Evolutionary conservation across 2,888 invertebrate genomes (phyloP).

Genomic region (Acleris holmiana): DNA sequence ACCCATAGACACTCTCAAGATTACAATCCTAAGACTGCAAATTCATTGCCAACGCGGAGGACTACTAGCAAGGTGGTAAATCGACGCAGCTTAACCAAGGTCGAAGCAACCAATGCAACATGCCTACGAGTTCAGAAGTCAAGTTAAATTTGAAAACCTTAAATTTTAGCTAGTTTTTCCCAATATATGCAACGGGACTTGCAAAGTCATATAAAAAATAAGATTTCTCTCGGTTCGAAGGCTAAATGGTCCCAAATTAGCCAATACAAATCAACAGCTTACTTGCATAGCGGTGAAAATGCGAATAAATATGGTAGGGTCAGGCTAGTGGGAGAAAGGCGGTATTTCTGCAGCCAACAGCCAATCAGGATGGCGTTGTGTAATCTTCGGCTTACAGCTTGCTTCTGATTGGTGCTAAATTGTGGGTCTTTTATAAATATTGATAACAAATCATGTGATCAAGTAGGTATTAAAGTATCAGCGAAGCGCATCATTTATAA

Average conservation of each 20-base stretch:
- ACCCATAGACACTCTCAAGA: too few relatives aligned
- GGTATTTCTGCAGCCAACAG: constrained; percentile 12
- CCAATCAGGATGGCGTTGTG: constrained; percentile 15
- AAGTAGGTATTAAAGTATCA: not conserved
- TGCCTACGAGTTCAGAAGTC: too few relatives aligned
- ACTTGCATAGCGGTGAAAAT: not conserved
- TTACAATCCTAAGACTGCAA: too few relatives aligned
- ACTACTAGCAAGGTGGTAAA: too few relatives aligned
- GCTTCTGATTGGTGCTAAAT: constrained; percentile 21
- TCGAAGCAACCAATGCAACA: too few relatives aligned
- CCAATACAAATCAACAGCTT: not conserved
- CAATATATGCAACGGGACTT: too few relatives aligned
- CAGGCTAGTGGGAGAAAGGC: constrained; percentile 35
- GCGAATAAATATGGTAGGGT: not conserved
- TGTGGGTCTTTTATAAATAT: not conserved
- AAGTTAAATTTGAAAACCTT: too few relatives aligned
- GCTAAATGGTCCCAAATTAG: not conserved
- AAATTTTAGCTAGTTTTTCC: too few relatives aligned
- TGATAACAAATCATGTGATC: not conserved
- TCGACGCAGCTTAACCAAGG: too few relatives aligned
- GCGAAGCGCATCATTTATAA: not conserved
- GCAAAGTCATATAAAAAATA: too few relatives aligned
- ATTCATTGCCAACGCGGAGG: too few relatives aligned
- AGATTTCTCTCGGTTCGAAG: too few relatives aligned
- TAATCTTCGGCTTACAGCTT: constrained; percentile 7